These are phyloP conservation scores for Drosophila peninsularis DNA, from an alignment of 2,888 invertebrate genomes.

Conservation along the genomic window DNA sequence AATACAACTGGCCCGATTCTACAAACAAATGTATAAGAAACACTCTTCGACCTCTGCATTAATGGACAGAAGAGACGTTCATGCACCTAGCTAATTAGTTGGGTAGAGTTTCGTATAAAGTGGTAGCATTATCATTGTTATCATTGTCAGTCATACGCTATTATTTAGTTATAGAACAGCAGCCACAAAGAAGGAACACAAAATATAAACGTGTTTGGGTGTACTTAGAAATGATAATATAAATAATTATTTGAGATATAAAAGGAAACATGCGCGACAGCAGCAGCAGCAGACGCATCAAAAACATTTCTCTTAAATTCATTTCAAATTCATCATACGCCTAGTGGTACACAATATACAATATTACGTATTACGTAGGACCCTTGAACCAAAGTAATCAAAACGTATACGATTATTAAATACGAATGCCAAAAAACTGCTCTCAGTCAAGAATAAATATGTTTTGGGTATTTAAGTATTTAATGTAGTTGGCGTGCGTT, in stretches of 20 bases:
- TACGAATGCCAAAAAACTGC: slow-evolving; percentile 53
- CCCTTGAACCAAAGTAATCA: slow-evolving; percentile 42
- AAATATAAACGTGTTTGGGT: slow-evolving; percentile 26
- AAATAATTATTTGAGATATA: slow-evolving; percentile 16
- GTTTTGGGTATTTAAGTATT: slow-evolving; percentile 18
- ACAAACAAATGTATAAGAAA: slow-evolving; percentile 41
- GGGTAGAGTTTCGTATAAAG: slow-evolving; percentile 43
- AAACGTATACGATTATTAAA: slow-evolving; percentile 32
- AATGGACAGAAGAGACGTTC: slow-evolving; percentile 73
- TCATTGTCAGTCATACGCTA: slow-evolving; percentile 51
- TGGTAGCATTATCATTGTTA: slow-evolving; percentile 46
- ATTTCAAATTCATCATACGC: slow-evolving; percentile 69
- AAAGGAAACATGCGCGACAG: slow-evolving; percentile 73
- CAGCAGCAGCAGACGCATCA: slow-evolving; percentile 60
- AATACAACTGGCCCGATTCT: slow-evolving; percentile 67
- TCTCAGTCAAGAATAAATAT: slow-evolving; percentile 39
- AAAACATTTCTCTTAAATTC: slow-evolving; percentile 19
- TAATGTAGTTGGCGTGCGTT: slow-evolving; percentile 59
- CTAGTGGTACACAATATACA: slow-evolving; percentile 77
- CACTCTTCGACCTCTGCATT: slow-evolving; percentile 39
- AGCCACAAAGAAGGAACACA: slow-evolving; percentile 47
- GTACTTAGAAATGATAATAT: slow-evolving; percentile 32
- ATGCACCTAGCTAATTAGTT: slow-evolving; percentile 77
- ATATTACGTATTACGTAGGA: slow-evolving; percentile 38
- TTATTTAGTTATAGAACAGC: slow-evolving; percentile 50